Evolutionary conservation across 2,888 invertebrate species (phyloP).

Genomic region (Drosophila anomalata): DNA sequence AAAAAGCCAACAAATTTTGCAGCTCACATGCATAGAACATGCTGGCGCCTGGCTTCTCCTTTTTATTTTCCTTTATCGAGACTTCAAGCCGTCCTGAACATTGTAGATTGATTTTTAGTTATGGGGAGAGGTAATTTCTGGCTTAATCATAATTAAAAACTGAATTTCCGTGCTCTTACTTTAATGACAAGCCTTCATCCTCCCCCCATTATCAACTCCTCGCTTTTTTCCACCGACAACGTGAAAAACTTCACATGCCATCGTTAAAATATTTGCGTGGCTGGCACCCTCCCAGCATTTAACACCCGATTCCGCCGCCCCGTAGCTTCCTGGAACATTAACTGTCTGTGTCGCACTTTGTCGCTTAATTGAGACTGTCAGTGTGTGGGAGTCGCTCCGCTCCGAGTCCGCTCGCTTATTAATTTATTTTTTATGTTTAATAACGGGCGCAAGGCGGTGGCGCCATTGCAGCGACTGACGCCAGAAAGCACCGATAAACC

Average conservation of each 20-base stretch:
- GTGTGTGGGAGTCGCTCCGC: conserved; percentile 36
- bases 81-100: not conserved
- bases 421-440: conserved; percentile 76
- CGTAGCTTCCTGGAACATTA: conserved; percentile 44
- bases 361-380: conserved; percentile 47
- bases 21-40: conserved; percentile 7
- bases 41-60: not conserved
- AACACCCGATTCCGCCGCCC: not conserved
- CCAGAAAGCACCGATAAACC: conserved; percentile 11
- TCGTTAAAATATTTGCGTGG: conserved; percentile 67
- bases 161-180: conserved; percentile 26
- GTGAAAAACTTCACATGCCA: conserved; percentile 48
- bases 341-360: conserved; percentile 46
- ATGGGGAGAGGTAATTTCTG: not conserved
- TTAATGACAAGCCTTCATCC: conserved; percentile 15
- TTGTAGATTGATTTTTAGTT: not conserved
- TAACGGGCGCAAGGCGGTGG: conserved; percentile 56
- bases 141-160: conserved; percentile 25
- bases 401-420: conserved; percentile 47
- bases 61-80: not conserved
- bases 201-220: conserved; percentile 6
- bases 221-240: conserved; percentile 15
- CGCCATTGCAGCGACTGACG: conserved; percentile 45
- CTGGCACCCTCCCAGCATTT: conserved; percentile 12
- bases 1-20: conserved; percentile 5